phyloP scores from a whole-genome alignment of 2,888 invertebrate species.

The Apamea sordens region DNA sequence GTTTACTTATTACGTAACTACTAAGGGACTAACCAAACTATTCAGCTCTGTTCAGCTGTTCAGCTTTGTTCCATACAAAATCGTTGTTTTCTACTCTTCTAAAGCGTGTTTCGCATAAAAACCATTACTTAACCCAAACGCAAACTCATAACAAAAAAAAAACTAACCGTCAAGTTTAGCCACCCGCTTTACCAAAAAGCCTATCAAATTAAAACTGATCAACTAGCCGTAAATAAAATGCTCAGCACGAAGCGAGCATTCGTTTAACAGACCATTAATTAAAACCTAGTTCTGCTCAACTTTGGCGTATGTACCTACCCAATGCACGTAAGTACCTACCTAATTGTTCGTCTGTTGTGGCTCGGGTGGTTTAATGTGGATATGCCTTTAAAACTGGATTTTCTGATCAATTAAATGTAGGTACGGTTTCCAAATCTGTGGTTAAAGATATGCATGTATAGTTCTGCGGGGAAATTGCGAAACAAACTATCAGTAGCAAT shows the following conservation, averaged over 20 bases:
- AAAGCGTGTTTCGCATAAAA: not conserved
- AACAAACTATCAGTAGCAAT: not conserved
- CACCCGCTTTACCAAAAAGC: constrained; percentile 37
- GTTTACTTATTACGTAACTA: too few relatives aligned
- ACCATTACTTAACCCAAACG: not conserved
- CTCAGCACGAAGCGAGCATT: constrained; percentile 40
- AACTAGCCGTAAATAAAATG: constrained; percentile 64
- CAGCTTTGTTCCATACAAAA: too few relatives aligned
- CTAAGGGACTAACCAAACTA: not conserved
- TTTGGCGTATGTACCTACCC: constrained; percentile 25
- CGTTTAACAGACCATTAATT: constrained; percentile 64
- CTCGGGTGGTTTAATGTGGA: constrained; percentile 12
- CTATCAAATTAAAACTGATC: constrained; percentile 54
- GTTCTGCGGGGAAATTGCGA: too few relatives aligned
- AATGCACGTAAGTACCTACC: constrained; percentile 39
- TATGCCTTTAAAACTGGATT: not conserved
- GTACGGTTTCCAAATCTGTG: not conserved
- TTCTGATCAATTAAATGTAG: not conserved
- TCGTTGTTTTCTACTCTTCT: too few relatives aligned
- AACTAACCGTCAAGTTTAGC: not conserved
- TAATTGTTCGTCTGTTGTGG: constrained; percentile 45
- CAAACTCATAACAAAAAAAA: not conserved
- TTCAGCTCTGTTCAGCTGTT: too few relatives aligned
- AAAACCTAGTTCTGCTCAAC: constrained; percentile 61
- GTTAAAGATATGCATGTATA: not conserved